Evolutionary conservation across 2,888 invertebrate genomes (phyloP).

Genomic region (Pollenia amentaria): DNA sequence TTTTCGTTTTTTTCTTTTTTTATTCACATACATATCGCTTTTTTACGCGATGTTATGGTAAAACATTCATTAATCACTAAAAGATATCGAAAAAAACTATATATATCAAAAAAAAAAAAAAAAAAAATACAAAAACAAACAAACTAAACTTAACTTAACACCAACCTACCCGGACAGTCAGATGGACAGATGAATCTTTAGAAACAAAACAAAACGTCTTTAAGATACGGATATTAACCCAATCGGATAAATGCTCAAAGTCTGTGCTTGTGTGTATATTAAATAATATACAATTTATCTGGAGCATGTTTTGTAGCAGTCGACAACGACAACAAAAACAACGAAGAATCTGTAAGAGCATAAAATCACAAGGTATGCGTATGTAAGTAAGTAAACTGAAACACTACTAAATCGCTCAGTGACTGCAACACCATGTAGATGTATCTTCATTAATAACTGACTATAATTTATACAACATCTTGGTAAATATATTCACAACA

Average conservation of each 20-base stretch:
- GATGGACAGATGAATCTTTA: slow-evolving; percentile 22
- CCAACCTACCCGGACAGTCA: slow-evolving; percentile 24
- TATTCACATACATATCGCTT: slow-evolving; percentile 52
- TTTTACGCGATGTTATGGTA: slow-evolving; percentile 61
- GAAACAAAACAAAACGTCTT: slow-evolving; percentile 56
- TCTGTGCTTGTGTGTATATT: background rate
- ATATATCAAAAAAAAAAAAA: background rate
- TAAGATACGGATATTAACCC: slow-evolving; percentile 66
- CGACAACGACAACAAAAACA: slow-evolving; percentile 15
- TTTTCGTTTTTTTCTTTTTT: slow-evolving; percentile 46
- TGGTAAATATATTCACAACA: slow-evolving; percentile 27
- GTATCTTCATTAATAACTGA: slow-evolving; percentile 67
- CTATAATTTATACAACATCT: slow-evolving; percentile 60
- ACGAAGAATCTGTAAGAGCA: slow-evolving; percentile 35
- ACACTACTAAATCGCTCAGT: slow-evolving; percentile 1
- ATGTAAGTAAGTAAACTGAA: background rate
- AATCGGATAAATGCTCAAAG: slow-evolving; percentile 40
- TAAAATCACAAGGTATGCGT: slow-evolving; percentile 43
- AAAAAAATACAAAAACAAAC: slow-evolving; percentile 14
- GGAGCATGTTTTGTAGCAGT: slow-evolving; percentile 59
- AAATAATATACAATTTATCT: slow-evolving; percentile 57
- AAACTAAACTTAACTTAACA: slow-evolving; percentile 34
- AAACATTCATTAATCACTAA: slow-evolving; percentile 71
- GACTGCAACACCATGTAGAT: slow-evolving; percentile 33
- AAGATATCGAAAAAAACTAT: slow-evolving; percentile 49